Base-by-base conservation (phyloP, 2,888 invertebrate genomes). In the Nephrotoma appendiculata region DNA sequence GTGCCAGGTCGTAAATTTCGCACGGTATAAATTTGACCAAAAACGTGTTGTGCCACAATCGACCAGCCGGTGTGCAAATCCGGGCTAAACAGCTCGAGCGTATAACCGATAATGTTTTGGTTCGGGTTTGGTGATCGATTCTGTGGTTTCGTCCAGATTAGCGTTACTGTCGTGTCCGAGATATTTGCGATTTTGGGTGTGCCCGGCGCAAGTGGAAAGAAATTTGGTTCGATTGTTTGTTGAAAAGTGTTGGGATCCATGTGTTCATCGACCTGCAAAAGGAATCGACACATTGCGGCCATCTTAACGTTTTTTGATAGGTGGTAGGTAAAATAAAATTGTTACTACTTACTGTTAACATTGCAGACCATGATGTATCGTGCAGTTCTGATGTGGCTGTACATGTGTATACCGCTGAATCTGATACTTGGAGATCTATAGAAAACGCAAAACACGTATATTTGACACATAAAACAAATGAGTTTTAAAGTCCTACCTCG, bases 341-440 rank as follows among this genome's bases (percentile, higher is more conserved):
- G 5, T 43, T 41, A 6, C 15, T 86, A 90, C 90, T 89, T 87
- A 95, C 94, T 88, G 93, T 93, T 86, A 95, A 91, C 4, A 94
- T 94, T 3, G 97, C 96, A 86, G 95, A 95, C 95, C 96, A 96
- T 1, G 95, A 95, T 83, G 96, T 95, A 90, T 97, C 96, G 4
- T 97, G 97, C 89, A 96, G 95, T 89, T 95, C 95, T 86, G 96
- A 96, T 9, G 95, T 94, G 31, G 96, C 97, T 86, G 95, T 95
- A 91, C 97, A 98, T 0, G 96, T 96, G 91, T 97, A 98, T 41
- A 95, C 91, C 0, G 96, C 97, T 0, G 95, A 94, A 91, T 97
- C 97, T 86, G 93, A 93, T 15, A 93, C 90, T 89, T 94, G 94
- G 44, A 97, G 92, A 92, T 96, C 96, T 96, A 31, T 2, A 88